These are phyloP conservation scores for Myotis vivesi DNA, from an alignment of 2,797 vertebrate genomes.

Conservation along the genomic window DNA sequence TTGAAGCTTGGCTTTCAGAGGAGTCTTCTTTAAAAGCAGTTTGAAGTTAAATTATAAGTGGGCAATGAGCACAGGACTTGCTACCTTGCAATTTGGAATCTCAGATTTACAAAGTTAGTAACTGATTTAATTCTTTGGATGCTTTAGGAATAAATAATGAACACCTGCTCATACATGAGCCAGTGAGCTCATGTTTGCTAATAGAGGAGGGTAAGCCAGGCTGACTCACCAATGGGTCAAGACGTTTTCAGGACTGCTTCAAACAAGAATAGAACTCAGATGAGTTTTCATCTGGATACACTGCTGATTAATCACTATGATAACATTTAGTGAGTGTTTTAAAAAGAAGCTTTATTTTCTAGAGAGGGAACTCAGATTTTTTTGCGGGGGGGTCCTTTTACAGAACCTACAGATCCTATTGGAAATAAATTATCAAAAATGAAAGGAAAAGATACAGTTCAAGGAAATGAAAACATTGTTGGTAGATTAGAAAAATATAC, in stretches of 20 bases:
- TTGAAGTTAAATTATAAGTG: background rate
- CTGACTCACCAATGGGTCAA: background rate
- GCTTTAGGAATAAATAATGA: background rate
- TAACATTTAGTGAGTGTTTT: background rate
- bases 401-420: background rate
- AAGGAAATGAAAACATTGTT: background rate
- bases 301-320: background rate
- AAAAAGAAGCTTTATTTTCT: conserved; percentile 21
- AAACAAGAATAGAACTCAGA: background rate
- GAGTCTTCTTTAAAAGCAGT: background rate
- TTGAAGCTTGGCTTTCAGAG: background rate
- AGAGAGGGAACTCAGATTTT: background rate
- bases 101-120: background rate
- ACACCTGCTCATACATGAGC: background rate
- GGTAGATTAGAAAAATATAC: conserved; percentile 41
- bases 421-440: background rate
- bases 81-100: background rate
- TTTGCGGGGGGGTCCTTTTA: background rate
- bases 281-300: background rate
- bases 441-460: background rate
- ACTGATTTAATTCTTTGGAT: background rate
- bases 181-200: background rate
- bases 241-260: background rate
- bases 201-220: background rate
- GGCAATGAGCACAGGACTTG: background rate